These are phyloP conservation scores for Nasua narica DNA, from an alignment of 2,797 vertebrate species.

Conservation along the genomic window DNA sequence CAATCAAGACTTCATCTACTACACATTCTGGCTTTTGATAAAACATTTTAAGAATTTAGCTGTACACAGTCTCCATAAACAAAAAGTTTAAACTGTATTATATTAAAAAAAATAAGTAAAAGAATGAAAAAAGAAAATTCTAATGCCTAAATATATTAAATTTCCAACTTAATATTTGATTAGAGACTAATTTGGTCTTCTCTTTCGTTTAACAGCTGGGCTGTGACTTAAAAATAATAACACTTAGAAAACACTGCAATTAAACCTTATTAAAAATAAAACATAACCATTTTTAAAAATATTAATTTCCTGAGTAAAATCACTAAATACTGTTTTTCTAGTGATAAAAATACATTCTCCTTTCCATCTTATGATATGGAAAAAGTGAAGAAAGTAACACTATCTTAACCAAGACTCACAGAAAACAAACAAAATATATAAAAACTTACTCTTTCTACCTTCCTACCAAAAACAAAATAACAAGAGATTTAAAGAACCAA, in stretches of 20 bases:
- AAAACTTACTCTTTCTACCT: background rate
- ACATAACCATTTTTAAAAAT: background rate
- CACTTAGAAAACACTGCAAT: constrained; percentile 14
- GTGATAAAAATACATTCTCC: background rate
- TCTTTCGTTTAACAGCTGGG: background rate
- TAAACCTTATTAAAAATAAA: constrained; percentile 24
- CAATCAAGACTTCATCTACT: background rate
- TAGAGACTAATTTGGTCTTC: background rate
- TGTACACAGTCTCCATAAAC: background rate
- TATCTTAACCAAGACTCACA: background rate
- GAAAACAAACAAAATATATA: background rate
- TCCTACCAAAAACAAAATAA: background rate
- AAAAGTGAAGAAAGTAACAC: constrained; percentile 12
- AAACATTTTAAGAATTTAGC: constrained; percentile 12
- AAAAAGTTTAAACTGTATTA: background rate
- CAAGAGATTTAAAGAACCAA: background rate
- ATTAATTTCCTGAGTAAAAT: constrained; percentile 30
- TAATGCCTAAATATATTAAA: constrained; percentile 2
- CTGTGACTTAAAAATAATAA: background rate
- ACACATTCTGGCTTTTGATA: background rate
- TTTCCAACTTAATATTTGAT: background rate
- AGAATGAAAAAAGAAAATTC: constrained; percentile 5
- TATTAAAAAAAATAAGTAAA: background rate
- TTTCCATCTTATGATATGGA: background rate
- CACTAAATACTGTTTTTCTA: background rate